A percentile compares a stretch with the other conserved stretches of the same genome.
phyloP scores from a whole-genome alignment of 2,113 vertebrate genomes.

The Edolisoma coerulescens region DNA sequence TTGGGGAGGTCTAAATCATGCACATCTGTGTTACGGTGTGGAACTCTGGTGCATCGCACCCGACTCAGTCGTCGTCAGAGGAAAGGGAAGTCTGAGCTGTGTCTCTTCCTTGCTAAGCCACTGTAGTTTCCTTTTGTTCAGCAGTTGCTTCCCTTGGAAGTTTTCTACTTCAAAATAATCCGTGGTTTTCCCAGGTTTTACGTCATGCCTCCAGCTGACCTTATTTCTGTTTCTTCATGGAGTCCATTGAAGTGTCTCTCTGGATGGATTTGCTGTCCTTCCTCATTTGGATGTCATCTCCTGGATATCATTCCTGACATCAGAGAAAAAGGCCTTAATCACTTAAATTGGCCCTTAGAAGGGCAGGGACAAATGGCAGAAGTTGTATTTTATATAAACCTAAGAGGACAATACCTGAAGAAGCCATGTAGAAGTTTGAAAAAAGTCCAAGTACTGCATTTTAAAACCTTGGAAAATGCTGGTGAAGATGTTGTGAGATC shows the following conservation, averaged over 20 bases:
- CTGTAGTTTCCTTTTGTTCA: background rate
- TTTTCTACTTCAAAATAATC: background rate
- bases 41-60: background rate
- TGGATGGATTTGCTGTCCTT: background rate
- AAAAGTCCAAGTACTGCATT: background rate
- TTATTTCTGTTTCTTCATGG: background rate
- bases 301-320: background rate
- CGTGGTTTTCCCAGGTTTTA: background rate
- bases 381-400: background rate
- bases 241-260: background rate
- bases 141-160: background rate
- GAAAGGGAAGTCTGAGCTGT: background rate
- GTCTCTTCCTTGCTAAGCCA: background rate
- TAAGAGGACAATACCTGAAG: background rate
- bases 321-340: background rate
- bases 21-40: background rate
- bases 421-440: background rate
- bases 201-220: background rate
- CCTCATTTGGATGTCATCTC: background rate
- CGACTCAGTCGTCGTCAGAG: rapidly evolving
- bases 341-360: background rate
- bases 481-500: background rate
- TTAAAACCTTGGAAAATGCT: background rate
- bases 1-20: background rate
- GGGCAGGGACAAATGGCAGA: background rate